Percentiles rank a stretch among this genome's conserved stretches.
Evolutionary conservation across 2,113 vertebrate species (phyloP).

Genomic region (Corythornis vintsioides): DNA sequence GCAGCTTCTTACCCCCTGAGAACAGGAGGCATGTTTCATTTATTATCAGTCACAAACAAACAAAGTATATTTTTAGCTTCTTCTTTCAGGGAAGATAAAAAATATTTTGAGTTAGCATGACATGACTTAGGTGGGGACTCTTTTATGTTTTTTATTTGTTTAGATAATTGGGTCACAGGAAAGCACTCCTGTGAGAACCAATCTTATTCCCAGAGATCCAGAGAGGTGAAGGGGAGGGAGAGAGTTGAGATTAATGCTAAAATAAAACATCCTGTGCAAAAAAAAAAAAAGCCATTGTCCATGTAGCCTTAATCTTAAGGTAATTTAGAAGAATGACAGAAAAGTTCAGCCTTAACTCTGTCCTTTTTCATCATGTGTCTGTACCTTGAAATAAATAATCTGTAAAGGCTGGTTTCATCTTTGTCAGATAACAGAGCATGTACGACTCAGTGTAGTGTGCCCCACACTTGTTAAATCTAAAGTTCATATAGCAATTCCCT

Average conservation of each 20-base stretch:
- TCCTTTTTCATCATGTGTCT: background rate
- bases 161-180: slow-evolving; percentile 71
- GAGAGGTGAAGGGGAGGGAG: slow-evolving; percentile 45
- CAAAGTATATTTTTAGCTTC: slow-evolving; percentile 54
- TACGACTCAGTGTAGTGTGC: background rate
- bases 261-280: slow-evolving; percentile 64
- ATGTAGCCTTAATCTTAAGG: background rate
- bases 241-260: slow-evolving; percentile 50
- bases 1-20: background rate
- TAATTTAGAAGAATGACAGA: background rate
- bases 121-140: slow-evolving; percentile 55
- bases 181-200: slow-evolving; percentile 65
- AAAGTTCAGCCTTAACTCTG: slow-evolving; percentile 37
- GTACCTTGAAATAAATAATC: slow-evolving; percentile 31
- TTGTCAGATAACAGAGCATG: background rate
- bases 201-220: slow-evolving; percentile 62
- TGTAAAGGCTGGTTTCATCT: background rate
- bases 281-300: slow-evolving; percentile 23
- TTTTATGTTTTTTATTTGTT: slow-evolving; percentile 55
- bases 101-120: slow-evolving; percentile 51
- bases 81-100: slow-evolving; percentile 44
- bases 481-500: background rate
- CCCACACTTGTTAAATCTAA: background rate
- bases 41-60: slow-evolving; percentile 34
- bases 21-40: background rate